Conservation (phyloP, 2,888 invertebrate species). For the Meteorus cinctellus region DNA sequence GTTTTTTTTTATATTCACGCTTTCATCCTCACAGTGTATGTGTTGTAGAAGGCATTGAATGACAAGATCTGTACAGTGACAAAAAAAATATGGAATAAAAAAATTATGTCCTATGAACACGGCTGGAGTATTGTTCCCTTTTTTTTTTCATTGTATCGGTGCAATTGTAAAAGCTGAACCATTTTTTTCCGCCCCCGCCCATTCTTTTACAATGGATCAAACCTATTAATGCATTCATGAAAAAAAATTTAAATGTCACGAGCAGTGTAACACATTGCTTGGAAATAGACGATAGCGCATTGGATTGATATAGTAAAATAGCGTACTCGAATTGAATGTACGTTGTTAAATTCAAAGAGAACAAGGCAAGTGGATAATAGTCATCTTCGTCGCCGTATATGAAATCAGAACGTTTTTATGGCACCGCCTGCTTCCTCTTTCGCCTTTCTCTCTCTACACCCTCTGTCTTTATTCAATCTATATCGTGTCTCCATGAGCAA, state of each 20-base stretch:
- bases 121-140: too few relatives aligned
- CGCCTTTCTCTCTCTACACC: not conserved
- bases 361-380: slow-evolving; percentile 33
- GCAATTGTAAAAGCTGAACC: not conserved
- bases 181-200: not conserved
- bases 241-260: slow-evolving; percentile 8
- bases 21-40: not conserved
- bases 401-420: slow-evolving; percentile 30
- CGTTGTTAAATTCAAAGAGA: slow-evolving; percentile 31
- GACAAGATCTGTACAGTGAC: not conserved
- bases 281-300: not conserved
- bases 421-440: slow-evolving; percentile 21
- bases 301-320: slow-evolving; percentile 12
- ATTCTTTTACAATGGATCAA: slow-evolving; percentile 1
- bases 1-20: not conserved
- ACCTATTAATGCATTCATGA: not conserved
- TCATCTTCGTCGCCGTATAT: slow-evolving; percentile 24
- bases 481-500: not conserved
- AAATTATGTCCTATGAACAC: too few relatives aligned
- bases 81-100: not conserved
- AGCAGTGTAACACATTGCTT: not conserved
- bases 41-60: not conserved
- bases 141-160: not conserved
- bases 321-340: slow-evolving; percentile 29
- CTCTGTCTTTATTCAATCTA: not conserved